Conservation (phyloP, 2,888 invertebrate genomes). For the Melanophora roralis region DNA sequence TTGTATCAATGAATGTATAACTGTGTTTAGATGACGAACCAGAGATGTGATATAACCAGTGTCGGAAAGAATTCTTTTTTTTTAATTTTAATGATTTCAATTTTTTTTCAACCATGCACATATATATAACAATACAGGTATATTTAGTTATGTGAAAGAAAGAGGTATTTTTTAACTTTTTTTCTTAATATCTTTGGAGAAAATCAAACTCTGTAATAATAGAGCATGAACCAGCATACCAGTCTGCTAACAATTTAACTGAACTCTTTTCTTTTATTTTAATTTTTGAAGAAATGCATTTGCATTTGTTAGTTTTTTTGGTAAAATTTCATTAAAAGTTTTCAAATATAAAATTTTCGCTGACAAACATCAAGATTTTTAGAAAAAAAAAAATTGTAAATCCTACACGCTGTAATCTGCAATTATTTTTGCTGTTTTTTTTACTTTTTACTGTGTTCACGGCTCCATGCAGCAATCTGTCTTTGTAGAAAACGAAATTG, state of each 20-base stretch:
- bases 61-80: constrained; percentile 36
- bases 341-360: constrained; percentile 46
- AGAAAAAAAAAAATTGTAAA: constrained; percentile 32
- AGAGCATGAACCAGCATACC: constrained; percentile 51
- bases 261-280: constrained; percentile 22
- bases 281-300: constrained; percentile 42
- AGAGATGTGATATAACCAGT: constrained; percentile 35
- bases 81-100: constrained; percentile 50
- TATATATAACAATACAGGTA: too few species aligned
- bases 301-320: constrained; percentile 24
- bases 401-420: constrained; percentile 58
- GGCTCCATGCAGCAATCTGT: constrained; percentile 42
- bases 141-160: constrained; percentile 28
- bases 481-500: constrained; percentile 4
- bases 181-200: constrained; percentile 44
- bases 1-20: background rate
- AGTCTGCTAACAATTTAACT: constrained; percentile 35
- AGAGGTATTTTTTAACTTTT: background rate
- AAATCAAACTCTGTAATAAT: constrained; percentile 54
- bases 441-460: background rate
- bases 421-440: constrained; percentile 39
- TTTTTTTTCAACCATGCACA: too few species aligned
- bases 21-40: constrained; percentile 18
- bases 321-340: constrained; percentile 37
- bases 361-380: constrained; percentile 54